Evolutionary conservation across 2,797 vertebrate species (phyloP).

Genomic region (Triplophysa yarkandensis): DNA sequence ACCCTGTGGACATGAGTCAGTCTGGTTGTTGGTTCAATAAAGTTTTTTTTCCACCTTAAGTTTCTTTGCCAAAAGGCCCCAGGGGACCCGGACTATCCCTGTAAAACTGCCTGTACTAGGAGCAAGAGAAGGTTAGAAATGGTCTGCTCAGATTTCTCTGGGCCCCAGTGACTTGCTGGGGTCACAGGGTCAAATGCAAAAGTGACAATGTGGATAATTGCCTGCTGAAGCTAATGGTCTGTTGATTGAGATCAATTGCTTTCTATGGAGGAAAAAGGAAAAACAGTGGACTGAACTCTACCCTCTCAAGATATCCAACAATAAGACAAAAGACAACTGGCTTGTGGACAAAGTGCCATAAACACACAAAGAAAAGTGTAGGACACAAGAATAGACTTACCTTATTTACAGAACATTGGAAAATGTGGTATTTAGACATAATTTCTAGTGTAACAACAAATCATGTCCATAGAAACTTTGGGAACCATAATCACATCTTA

Average conservation of each 20-base stretch:
- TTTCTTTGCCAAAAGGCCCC: constrained; percentile 79
- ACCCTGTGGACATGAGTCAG: constrained; percentile 79
- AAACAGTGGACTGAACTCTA: constrained; percentile 59
- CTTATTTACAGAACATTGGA: neutral
- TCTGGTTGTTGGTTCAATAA: constrained; percentile 77
- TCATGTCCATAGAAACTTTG: too few species aligned
- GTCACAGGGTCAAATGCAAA: constrained; percentile 90
- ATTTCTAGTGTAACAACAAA: too few species aligned
- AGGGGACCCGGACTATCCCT: constrained; percentile 83
- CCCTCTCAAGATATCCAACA: constrained; percentile 54
- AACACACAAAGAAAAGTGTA: constrained; percentile 20
- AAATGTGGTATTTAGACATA: neutral
- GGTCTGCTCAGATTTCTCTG: constrained; percentile 85
- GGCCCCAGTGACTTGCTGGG: constrained; percentile 81
- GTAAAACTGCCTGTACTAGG: constrained; percentile 88
- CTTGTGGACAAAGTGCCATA: constrained; percentile 42
- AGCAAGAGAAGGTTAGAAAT: constrained; percentile 85
- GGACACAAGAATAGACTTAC: neutral
- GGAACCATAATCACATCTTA: too few species aligned
- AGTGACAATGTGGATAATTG: constrained; percentile 98
- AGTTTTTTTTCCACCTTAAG: constrained; percentile 80
- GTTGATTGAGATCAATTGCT: constrained; percentile 92
- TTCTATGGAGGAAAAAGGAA: constrained; percentile 71
- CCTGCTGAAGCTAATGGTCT: constrained; percentile 90
- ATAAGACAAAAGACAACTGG: constrained; percentile 51